Base-by-base conservation (phyloP, 2,888 invertebrate species). In the Stenotaenia linearis region DNA sequence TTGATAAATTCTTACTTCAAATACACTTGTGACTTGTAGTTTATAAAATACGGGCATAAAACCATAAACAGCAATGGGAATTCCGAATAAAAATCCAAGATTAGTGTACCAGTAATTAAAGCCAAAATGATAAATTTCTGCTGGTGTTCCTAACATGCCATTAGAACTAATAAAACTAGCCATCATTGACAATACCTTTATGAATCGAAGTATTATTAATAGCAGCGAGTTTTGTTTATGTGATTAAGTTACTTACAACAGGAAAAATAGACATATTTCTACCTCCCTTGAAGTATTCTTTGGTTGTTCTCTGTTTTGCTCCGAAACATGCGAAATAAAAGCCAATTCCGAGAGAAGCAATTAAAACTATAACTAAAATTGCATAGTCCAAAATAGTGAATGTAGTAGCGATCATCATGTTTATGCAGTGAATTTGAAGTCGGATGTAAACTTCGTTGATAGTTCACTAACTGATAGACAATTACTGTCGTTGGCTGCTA, bases 1-100 rank as follows among this genome's bases (percentile, higher is more conserved):
- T n/a, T n/a, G n/a, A n/a, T n/a, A n/a, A n/a, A n/a, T n/a, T n/a
- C 75, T 79, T 75, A 79, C 79, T 21, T 79, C 79, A 40, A 50
- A 79, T 10, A 79, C 79, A 35, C 79, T 79, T 7, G 79, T 79
- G 23, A 79, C n/a, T 23, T 79, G 79, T 10, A 79, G n/a, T 3
- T 79, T 40, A 25, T 79, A 79, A 75, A 79, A 79, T 7, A 79
- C 79, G 9, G 79, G 79, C 56, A 79, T 25, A 35, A 79, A 75
- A 0, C 32, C 32, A 40, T 75, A 75, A 0, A 74, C 1, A 9
- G 79, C 74, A 15, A 75, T n/a, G 23, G 79, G 79, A 25, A 79
- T 35, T 25, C 79, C 79, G 0, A 79, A 2, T 9, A 74, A 5
- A 15, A 23, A 15, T 5, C 79, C 79, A 0, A 79, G 18, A 12